Base-by-base conservation (phyloP, 2,797 vertebrate genomes). In the Coccyzus lansbergi region DNA sequence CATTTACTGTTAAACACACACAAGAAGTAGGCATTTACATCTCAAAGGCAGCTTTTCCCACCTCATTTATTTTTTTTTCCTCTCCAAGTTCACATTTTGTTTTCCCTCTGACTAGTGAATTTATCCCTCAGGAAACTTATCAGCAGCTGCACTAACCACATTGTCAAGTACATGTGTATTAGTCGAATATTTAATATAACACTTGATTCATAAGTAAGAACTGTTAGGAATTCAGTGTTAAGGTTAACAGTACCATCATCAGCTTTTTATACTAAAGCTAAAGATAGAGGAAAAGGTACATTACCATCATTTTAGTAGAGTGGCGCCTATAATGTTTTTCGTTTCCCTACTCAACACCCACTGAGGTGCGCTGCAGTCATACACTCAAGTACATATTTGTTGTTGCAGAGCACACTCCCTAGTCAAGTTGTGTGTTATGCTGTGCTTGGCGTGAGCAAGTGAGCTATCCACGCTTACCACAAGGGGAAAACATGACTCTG, bases 1-100 rank as follows among this genome's bases (percentile, higher is more conserved):
- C 98, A 58, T 97, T 99, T 38, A 99, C 99, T 99, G 72, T 42
- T 22, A 69, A 89, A 76, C 31, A 76, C 3, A n/a, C 34, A 89
- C 4, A 80, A 38, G 74, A 31, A 20, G 3, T 6, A 62, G 3
- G 18, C 15, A 31, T 49, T 68, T 69, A 38, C 12, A 42, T 46
- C 17, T 75, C 38, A 52, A n/a, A 65, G 20, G 48, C 17, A 63
- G 52, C 31, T 84, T 84, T 63, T 25, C 51, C 55, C n/a, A 52
- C 2, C 15, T 58, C 7, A 5, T 63, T 91, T 25, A 22, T n/a
- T 59, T 77, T 65, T 59, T 63, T 55, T 6, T 29, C 24, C 20
- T 59, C 21, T 63, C 12, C 7, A 34, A n/a, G 26, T 14, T 86
- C 24, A n/a, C 8, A 20, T 75, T 60, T 51, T 93, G 28, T 55